phyloP scores from a whole-genome alignment of 2,113 vertebrate genomes.

The Merops nubicus region DNA sequence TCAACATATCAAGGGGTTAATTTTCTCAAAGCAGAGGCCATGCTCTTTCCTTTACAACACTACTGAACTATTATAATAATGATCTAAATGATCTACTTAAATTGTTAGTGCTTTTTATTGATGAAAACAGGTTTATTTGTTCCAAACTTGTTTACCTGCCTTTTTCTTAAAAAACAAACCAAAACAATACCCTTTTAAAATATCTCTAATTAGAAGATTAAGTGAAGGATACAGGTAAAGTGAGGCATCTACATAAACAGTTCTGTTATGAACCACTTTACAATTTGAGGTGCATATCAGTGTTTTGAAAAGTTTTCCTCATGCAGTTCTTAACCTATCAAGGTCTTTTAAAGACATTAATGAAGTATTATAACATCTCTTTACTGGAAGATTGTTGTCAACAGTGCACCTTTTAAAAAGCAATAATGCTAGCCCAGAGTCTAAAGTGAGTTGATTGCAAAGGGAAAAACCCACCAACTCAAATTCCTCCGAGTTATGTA shows the following conservation, averaged over 20 bases:
- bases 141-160: not conserved
- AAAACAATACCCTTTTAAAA: not conserved
- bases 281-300: not conserved
- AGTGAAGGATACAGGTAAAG: not conserved
- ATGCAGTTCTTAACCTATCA: not conserved
- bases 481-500: not conserved
- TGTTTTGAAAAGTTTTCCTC: not conserved
- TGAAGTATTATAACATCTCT: not conserved
- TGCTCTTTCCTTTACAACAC: not conserved
- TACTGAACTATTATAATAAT: not conserved
- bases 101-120: not conserved
- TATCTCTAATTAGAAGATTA: not conserved
- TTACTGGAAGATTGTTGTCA: not conserved
- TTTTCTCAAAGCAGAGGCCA: not conserved
- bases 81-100: not conserved
- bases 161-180: not conserved
- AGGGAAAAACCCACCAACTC: accelerated
- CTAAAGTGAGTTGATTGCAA: not conserved
- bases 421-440: not conserved
- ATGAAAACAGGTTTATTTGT: not conserved
- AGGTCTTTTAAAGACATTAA: not conserved
- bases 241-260: not conserved
- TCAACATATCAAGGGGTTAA: not conserved
- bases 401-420: not conserved
- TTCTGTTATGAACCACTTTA: not conserved